Evolutionary conservation across 1,140 invertebrate species (phyloP).

Genomic region (Manduca sexta): DNA sequence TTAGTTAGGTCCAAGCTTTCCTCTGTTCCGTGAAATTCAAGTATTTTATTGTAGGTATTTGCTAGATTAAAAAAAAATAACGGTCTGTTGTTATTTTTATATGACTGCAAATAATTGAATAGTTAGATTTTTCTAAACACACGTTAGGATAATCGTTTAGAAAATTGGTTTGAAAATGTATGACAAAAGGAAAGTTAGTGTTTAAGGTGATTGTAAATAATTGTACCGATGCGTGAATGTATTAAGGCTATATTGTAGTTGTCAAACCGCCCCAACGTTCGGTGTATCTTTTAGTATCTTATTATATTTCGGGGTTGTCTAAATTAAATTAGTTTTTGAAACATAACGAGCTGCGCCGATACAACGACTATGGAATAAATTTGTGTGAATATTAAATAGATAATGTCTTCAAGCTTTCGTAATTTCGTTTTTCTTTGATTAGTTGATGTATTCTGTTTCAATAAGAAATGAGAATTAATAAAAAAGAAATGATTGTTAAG

Average conservation of each 20-base stretch:
- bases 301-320: too few species aligned
- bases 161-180: slow-evolving; percentile 38
- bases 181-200: slow-evolving; percentile 27
- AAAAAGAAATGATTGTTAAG: too few species aligned
- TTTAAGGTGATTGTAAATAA: slow-evolving; percentile 37
- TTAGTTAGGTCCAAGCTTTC: slow-evolving; percentile 61
- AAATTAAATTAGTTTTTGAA: slow-evolving; percentile 19
- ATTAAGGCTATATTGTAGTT: too few species aligned
- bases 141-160: slow-evolving; percentile 21
- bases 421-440: background rate
- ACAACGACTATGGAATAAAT: slow-evolving; percentile 54
- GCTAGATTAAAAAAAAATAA: slow-evolving; percentile 54
- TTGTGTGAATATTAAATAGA: background rate
- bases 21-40: slow-evolving; percentile 49
- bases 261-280: too few species aligned
- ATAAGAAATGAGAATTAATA: too few species aligned
- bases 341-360: slow-evolving; percentile 59
- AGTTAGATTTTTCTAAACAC: slow-evolving; percentile 68
- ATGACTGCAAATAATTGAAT: slow-evolving; percentile 64
- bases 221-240: slow-evolving; percentile 18
- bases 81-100: slow-evolving; percentile 72
- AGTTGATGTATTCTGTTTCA: too few species aligned
- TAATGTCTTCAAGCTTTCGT: background rate
- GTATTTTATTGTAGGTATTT: slow-evolving; percentile 68
- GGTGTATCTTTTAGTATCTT: too few species aligned